phyloP scores from a whole-genome alignment of 2,797 vertebrate genomes.

The Australoheros facetus region DNA sequence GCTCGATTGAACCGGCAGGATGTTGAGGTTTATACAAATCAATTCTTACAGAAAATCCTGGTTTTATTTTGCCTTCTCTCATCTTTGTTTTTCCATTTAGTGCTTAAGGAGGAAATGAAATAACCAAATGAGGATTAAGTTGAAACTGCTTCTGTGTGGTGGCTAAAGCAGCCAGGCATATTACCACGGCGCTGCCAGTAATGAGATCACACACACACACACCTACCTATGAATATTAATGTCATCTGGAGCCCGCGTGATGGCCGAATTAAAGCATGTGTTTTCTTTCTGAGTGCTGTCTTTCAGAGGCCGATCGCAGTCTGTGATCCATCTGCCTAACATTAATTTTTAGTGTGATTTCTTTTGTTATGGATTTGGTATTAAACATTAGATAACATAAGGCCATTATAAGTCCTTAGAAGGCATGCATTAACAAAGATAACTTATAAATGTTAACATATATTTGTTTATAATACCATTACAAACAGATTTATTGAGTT shows the following conservation, averaged over 20 bases:
- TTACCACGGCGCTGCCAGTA: background rate
- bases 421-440: background rate
- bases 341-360: background rate
- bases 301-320: background rate
- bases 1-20: background rate
- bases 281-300: background rate
- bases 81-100: slow-evolving; percentile 1
- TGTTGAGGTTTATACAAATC: background rate
- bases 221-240: background rate
- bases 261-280: background rate
- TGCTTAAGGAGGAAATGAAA: slow-evolving; percentile 25
- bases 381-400: background rate
- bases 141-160: background rate
- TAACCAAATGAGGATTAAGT: background rate
- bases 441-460: background rate
- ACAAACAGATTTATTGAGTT: background rate
- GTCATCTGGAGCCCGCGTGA: background rate
- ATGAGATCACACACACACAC: background rate
- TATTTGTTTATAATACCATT: background rate
- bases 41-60: background rate
- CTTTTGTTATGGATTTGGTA: background rate
- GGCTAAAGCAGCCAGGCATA: background rate
- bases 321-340: slow-evolving; percentile 1
- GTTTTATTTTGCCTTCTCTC: background rate
- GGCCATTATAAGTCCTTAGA: background rate